Base-by-base conservation (phyloP, 37 sponge, comb jelly and placozoan genomes). In the Haliclona indistincta region DNA sequence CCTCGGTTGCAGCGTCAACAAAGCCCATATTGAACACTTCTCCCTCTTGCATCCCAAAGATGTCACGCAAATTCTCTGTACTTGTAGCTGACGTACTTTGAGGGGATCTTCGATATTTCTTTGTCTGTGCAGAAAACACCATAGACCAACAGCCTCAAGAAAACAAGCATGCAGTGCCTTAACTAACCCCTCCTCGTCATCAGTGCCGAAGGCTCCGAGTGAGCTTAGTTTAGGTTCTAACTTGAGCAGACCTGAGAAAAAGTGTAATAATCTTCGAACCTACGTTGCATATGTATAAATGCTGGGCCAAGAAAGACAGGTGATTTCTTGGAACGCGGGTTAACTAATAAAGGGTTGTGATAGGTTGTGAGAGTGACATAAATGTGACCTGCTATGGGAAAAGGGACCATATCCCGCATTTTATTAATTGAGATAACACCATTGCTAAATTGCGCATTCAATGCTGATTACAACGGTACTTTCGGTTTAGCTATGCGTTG, bases 221-320 rank as follows among this genome's bases (percentile, higher is more conserved):
- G 33, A 58, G 19, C 64, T 30, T 22, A 77, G 15, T 4, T 38
- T 52, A 7, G 67, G 78, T 35, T 72, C 56, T 4, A n/a, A 54
- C 40, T 72, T 72, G 23, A 72, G 40, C 35, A 72, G 73, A 35
- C 51, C 15, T 10, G 51, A 17, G 15, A 47, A 47, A 72, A 54
- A 38, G 61, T 4, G 13, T 65, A 67, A 65, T 77, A 65, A 77
- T 65, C 78, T 65, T 77, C 38, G 51, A 26, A n/a, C n/a, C 78
- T 43, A 8, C 78, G 78, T 32, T 77, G 33, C 78, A 77, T 77
- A 64, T 77, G 78, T 4, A 77, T 77, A n/a, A 77, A 65, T 6
- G 63, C 68, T 19, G 78, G 78, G 2, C 78, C 78, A 47, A 77
- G 41, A 60, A 77, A 77, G 23, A 77, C 68, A 11, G 78, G 78